A percentile compares a stretch with the other conserved stretches of the same genome.
Evolutionary conservation across 2,888 invertebrate species (phyloP).

Genomic region (Chymomyza procnemis): DNA sequence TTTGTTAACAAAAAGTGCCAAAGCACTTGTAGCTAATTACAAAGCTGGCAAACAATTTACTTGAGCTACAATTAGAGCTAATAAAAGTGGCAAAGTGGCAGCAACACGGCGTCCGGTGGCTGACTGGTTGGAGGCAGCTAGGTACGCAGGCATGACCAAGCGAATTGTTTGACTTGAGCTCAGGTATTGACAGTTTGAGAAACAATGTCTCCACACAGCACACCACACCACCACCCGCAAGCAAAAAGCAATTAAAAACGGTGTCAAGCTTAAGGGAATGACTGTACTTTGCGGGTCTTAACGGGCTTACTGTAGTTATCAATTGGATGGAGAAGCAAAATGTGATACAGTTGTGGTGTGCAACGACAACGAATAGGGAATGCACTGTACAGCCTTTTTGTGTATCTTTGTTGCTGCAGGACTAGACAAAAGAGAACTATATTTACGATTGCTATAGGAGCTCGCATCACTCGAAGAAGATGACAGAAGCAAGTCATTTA

Average conservation of each 20-base stretch:
- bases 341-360: too few species aligned
- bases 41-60: constrained; percentile 67
- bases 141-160: not conserved
- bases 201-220: too few species aligned
- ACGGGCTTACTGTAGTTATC: not conserved
- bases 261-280: not conserved
- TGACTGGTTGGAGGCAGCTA: not conserved
- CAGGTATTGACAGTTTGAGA: constrained; percentile 3
- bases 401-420: too few species aligned
- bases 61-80: constrained; percentile 56
- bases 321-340: not conserved
- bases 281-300: not conserved
- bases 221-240: not conserved
- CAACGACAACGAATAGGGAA: too few species aligned
- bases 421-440: too few species aligned
- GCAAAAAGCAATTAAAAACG: constrained; percentile 6
- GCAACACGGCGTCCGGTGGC: not conserved
- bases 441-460: too few species aligned
- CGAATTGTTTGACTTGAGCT: constrained; percentile 2
- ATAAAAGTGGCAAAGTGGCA: constrained; percentile 25
- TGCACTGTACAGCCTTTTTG: too few species aligned
- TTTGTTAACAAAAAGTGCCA: constrained; percentile 8
- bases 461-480: too few species aligned
- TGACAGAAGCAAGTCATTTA: too few species aligned
- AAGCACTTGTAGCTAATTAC: constrained; percentile 65